These are phyloP conservation scores for Heliconius hermathena DNA, from an alignment of 1,140 invertebrate species.

Conservation along the genomic window DNA sequence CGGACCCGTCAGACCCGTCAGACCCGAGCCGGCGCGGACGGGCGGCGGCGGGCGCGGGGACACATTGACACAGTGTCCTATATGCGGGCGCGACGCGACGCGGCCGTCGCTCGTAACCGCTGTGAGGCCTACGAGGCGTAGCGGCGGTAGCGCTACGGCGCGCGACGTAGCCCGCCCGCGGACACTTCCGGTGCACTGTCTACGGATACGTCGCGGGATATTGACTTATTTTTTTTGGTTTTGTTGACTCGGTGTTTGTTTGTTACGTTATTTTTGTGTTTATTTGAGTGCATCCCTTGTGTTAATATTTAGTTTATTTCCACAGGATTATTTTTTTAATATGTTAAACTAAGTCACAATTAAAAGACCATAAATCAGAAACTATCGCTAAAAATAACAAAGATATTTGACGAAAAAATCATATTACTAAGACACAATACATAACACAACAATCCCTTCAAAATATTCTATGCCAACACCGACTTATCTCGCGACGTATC, in stretches of 20 bases:
- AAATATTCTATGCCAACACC: not conserved
- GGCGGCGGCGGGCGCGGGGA: constrained; percentile 8
- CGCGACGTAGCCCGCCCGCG: constrained; percentile 52
- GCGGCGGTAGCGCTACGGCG: constrained; percentile 68
- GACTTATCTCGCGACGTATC: constrained; percentile 50
- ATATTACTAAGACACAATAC: not conserved
- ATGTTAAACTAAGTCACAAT: too few relatives aligned
- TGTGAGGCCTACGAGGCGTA: constrained; percentile 72
- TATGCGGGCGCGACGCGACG: constrained; percentile 57
- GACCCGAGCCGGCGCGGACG: not conserved
- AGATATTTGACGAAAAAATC: not conserved
- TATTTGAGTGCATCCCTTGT: not conserved
- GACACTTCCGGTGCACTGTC: constrained; percentile 63
- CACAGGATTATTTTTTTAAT: too few relatives aligned
- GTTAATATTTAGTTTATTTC: too few relatives aligned
- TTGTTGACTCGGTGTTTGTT: not conserved
- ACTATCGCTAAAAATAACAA: not conserved
- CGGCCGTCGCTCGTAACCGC: constrained; percentile 65
- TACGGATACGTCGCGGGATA: constrained; percentile 52
- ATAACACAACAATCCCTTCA: not conserved
- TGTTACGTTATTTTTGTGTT: not conserved
- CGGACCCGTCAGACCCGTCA: constrained; percentile 4
- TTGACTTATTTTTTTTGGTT: not conserved
- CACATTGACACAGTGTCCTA: constrained; percentile 68
- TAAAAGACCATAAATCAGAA: too few relatives aligned